Evolutionary conservation across 2,113 vertebrate species (phyloP).

Genomic region (Hyperopisus bebe): DNA sequence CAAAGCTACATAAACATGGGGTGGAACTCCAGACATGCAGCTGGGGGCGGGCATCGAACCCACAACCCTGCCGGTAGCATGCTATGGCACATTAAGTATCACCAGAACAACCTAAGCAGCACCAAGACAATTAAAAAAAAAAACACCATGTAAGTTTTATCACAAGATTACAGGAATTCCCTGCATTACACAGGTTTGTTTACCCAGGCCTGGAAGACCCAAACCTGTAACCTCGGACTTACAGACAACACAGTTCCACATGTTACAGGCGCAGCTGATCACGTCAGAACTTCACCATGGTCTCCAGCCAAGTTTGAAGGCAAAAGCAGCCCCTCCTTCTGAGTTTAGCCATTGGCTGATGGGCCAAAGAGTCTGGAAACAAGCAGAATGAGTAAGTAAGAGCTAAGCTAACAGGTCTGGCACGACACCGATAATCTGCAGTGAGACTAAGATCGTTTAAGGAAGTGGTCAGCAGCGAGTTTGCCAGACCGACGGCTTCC

Average conservation of each 20-base stretch:
- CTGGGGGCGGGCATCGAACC: not conserved
- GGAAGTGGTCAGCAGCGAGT: constrained; percentile 10
- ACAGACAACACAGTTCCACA: not conserved
- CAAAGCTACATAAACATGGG: not conserved
- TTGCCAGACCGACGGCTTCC: not conserved
- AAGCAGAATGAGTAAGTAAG: not conserved
- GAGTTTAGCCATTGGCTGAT: not conserved
- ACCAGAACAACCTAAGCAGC: not conserved
- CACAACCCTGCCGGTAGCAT: not conserved
- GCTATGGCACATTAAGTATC: not conserved
- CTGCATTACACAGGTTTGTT: not conserved
- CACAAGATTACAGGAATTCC: not conserved
- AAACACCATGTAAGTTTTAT: not conserved
- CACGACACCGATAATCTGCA: not conserved
- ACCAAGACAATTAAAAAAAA: not conserved
- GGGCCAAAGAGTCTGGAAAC: not conserved
- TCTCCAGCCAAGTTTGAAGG: not conserved
- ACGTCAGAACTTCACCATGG: not conserved
- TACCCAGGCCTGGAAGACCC: no score
- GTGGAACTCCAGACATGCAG: not conserved
- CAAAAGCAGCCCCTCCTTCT: not conserved
- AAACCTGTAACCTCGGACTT: not conserved
- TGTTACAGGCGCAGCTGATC: not conserved
- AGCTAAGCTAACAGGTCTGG: not conserved
- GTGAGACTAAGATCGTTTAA: not conserved